These are phyloP conservation scores for Platysteira castanea DNA, from an alignment of 2,113 vertebrate species.

Conservation along the genomic window DNA sequence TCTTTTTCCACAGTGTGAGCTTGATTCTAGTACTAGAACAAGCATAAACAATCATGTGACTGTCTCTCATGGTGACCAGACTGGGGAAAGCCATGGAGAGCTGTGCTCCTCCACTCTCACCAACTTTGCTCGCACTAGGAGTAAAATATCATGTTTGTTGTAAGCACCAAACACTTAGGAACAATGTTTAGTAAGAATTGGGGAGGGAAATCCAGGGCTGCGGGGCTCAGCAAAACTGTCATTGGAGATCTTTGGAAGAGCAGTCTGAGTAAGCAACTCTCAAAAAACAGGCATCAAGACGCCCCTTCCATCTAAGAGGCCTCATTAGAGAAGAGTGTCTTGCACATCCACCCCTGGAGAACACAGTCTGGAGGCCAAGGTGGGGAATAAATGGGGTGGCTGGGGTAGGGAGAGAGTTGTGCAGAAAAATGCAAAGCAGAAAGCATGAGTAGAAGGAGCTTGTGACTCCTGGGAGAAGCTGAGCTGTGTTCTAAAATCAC, in stretches of 20 bases:
- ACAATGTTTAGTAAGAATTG: neutral
- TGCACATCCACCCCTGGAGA: neutral
- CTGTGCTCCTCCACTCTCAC: neutral
- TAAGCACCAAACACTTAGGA: neutral
- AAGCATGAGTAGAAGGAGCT: neutral
- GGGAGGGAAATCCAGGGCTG: neutral
- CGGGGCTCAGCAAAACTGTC: neutral
- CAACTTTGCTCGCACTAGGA: neutral
- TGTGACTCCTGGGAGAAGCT: neutral
- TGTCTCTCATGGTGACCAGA: neutral
- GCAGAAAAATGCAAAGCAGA: neutral
- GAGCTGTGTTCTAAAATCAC: neutral
- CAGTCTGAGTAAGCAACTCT: neutral
- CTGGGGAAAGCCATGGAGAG: neutral
- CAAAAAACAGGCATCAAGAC: neutral
- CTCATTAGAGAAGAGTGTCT: neutral
- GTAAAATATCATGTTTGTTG: neutral
- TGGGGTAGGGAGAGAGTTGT: neutral
- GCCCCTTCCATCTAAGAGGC: neutral
- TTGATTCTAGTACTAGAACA: neutral
- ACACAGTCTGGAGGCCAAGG: neutral
- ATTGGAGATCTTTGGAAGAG: neutral
- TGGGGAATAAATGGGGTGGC: neutral
- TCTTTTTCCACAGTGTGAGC: neutral
- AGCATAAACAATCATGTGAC: neutral